phyloP scores from a whole-genome alignment of 2,113 vertebrate species.

The Sceloporus tristichus region DNA sequence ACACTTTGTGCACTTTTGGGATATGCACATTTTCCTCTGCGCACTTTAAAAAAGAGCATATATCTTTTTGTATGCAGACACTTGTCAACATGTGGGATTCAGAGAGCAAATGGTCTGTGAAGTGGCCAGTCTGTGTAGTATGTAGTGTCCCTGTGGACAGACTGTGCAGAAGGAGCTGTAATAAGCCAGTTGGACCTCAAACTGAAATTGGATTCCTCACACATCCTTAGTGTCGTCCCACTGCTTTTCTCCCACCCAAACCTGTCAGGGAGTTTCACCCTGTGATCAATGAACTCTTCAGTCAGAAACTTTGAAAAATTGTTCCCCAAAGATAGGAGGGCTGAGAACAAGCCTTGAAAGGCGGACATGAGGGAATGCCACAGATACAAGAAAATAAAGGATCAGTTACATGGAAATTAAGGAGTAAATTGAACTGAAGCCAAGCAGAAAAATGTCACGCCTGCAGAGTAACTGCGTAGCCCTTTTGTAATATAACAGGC shows the following conservation, averaged over 20 bases:
- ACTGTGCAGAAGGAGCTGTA: neutral
- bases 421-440: slow-evolving; percentile 10
- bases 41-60: neutral
- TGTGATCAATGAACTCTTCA: slow-evolving; percentile 29
- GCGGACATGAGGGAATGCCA: neutral
- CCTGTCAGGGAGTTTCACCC: neutral
- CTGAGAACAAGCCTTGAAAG: accelerated
- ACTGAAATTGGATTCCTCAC: neutral
- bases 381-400: neutral
- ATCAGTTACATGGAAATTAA: slow-evolving; percentile 7
- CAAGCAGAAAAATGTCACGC: neutral
- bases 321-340: neutral
- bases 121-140: too few relatives aligned
- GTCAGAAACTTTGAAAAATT: neutral
- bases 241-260: neutral
- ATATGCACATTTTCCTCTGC: too few relatives aligned
- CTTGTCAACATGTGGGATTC: neutral
- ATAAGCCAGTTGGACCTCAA: neutral
- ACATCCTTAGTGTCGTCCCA: neutral
- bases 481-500: slow-evolving; percentile 31
- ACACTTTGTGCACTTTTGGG: too few relatives aligned
- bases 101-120: neutral
- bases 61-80: neutral
- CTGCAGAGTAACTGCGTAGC: slow-evolving; percentile 7
- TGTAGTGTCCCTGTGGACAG: neutral